Evolutionary conservation across 1,140 invertebrate genomes (phyloP).

Genomic region (Polyergus mexicanus): DNA sequence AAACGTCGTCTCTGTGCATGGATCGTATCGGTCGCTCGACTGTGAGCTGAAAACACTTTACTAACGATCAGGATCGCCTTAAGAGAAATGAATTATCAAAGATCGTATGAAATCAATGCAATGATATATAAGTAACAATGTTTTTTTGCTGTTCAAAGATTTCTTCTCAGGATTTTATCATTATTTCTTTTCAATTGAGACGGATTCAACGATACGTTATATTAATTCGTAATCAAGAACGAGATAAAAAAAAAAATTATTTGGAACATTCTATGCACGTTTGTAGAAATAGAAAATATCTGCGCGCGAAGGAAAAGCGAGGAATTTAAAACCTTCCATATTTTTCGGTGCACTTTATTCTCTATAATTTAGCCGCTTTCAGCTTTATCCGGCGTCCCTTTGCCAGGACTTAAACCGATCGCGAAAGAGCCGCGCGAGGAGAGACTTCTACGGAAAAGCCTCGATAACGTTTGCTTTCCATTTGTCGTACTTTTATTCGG

Average conservation of each 20-base stretch:
- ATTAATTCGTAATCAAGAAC: background rate
- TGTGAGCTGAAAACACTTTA: slow-evolving; percentile 8
- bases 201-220: background rate
- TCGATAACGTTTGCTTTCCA: slow-evolving; percentile 43
- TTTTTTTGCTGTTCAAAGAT: background rate
- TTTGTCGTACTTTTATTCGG: slow-evolving; percentile 53
- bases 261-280: too few relatives aligned
- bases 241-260: background rate
- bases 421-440: slow-evolving; percentile 4
- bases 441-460: slow-evolving; percentile 32
- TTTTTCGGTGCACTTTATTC: background rate
- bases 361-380: slow-evolving; percentile 41
- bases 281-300: background rate
- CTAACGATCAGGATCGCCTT: slow-evolving; percentile 21
- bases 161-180: background rate
- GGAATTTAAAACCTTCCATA: background rate
- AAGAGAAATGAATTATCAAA: background rate
- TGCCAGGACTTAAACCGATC: slow-evolving; percentile 37
- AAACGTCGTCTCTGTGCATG: slow-evolving; percentile 37
- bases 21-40: slow-evolving; percentile 20
- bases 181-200: background rate
- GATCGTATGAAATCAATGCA: background rate
- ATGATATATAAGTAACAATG: background rate
- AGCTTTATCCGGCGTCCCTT: slow-evolving; percentile 29
- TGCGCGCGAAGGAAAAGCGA: background rate